A percentile compares a stretch with the other conserved stretches of the same genome.
phyloP scores from a whole-genome alignment of 2,888 invertebrate species.

The Lypha dubia region DNA sequence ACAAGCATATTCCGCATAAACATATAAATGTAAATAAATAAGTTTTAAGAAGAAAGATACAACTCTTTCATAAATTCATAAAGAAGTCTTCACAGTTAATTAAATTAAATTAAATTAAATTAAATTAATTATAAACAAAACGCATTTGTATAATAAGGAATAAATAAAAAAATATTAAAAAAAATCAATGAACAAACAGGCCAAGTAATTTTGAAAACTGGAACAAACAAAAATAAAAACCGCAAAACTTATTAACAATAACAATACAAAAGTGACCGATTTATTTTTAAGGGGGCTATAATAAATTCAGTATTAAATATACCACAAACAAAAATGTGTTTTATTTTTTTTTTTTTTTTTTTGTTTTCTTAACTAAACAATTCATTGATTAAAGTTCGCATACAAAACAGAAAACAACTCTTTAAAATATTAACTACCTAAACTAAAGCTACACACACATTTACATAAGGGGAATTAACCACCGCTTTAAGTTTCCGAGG shows the following conservation, averaged over 20 bases:
- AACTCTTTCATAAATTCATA: neutral
- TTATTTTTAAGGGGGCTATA: constrained; percentile 51
- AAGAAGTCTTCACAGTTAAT: constrained; percentile 42
- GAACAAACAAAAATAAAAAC: constrained; percentile 20
- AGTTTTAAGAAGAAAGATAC: neutral
- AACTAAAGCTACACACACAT: constrained; percentile 14
- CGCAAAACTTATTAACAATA: constrained; percentile 2
- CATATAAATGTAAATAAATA: neutral
- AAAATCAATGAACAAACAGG: constrained; percentile 22
- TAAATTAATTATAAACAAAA: constrained; percentile 38
- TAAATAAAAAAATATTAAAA: constrained; percentile 9
- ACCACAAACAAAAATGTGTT: neutral
- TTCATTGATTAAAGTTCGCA: constrained; percentile 30
- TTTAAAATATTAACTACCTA: constrained; percentile 12
- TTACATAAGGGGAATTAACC: constrained; percentile 41
- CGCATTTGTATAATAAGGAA: constrained; percentile 12
- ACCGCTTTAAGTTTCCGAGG: constrained; percentile 63
- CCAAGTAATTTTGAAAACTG: neutral
- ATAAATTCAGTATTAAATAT: constrained; percentile 37
- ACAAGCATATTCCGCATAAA: neutral
- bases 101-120: constrained; percentile 46
- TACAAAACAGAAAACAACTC: constrained; percentile 16
- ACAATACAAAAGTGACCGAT: constrained; percentile 57
- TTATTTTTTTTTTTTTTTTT: too few species aligned
- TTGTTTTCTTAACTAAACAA: constrained; percentile 21